Evolutionary conservation across 2,888 invertebrate species (phyloP), one percentile per base, ranked within the genome.

Genomic region (Euplagia quadripunctaria): DNA sequence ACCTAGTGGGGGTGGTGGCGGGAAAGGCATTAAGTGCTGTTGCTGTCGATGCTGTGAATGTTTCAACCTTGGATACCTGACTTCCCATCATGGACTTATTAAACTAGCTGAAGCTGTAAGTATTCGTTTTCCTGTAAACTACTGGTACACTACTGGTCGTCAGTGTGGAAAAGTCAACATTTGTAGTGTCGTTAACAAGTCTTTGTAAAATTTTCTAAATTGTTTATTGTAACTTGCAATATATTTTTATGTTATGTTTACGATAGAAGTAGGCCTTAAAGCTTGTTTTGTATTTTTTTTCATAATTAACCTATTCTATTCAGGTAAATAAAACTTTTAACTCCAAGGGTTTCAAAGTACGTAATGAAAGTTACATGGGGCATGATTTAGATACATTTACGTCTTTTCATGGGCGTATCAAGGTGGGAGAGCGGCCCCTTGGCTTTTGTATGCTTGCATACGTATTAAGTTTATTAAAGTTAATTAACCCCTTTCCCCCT

Each of bases 21-120:
- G 92, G 4, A 93, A 95, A 63, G 97, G 98, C 68, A 95, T 97
- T 76, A 97, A 97, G 86, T 97, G 98, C 87, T 98, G 98, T 82
- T 97, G 97, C 89, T 98, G 97, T 87, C 95, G 97, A 76, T 97
- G 98, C 87, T 98, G 98, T 87, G 97, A 98, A 31, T 98, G 98
- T 88, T 93, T 98, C 73, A 97, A 98, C 90, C 96, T 98, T 71
- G 97, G 97, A 64, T 98, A 98, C 90, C 92, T 98, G 17, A 97
- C 97, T 65, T 97, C 97, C 0, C 96, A 97, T 80, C 97, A 97
- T 58, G 98, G 98, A 31, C 89, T 98, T 49, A 93, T 98, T 68
- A 98, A 98, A 93, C 88, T 98, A 4, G 95, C 97, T 78, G 97
- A 98, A 96, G 96, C 98, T 85, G 98, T 98, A 95, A 96, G 97